A percentile compares a stretch with the other conserved stretches of the same genome.
These are phyloP conservation scores for Sebastes trivittatus DNA, from an alignment of 2,797 vertebrate genomes.

Conservation along the genomic window DNA sequence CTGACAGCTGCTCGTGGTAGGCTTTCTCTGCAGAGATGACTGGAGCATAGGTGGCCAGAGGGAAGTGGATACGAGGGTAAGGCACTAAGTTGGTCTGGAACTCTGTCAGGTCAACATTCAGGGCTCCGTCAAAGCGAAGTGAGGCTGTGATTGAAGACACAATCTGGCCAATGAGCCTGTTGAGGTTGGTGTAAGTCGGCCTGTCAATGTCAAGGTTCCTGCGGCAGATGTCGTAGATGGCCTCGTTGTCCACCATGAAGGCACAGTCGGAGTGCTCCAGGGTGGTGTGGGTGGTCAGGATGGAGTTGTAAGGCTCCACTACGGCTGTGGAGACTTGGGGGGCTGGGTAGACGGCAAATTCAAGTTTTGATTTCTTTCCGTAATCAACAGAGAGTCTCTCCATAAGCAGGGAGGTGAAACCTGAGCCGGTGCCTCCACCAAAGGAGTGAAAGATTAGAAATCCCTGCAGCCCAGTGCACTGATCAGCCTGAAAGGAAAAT, in stretches of 20 bases:
- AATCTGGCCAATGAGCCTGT: slow-evolving; percentile 90
- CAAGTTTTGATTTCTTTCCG: slow-evolving; percentile 91
- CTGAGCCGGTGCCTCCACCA: slow-evolving; percentile 89
- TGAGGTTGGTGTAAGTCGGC: slow-evolving; percentile 90
- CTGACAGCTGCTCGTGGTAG: slow-evolving; percentile 90
- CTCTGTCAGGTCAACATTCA: slow-evolving; percentile 92
- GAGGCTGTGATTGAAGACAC: slow-evolving; percentile 92
- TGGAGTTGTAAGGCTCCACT: slow-evolving; percentile 91
- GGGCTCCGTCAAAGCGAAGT: slow-evolving; percentile 89
- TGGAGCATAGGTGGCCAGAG: slow-evolving; percentile 88
- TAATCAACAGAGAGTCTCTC: slow-evolving; percentile 92
- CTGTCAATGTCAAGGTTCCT: slow-evolving; percentile 90
- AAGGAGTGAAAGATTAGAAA: slow-evolving; percentile 87
- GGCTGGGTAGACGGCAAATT: slow-evolving; percentile 89
- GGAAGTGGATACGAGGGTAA: slow-evolving; percentile 91
- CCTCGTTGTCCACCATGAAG: slow-evolving; percentile 86
- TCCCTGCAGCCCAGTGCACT: slow-evolving; percentile 89
- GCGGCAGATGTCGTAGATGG: slow-evolving; percentile 87
- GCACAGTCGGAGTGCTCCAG: slow-evolving; percentile 87
- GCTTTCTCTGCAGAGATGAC: slow-evolving; percentile 91
- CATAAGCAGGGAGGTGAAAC: slow-evolving; percentile 91
- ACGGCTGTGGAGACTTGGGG: slow-evolving; percentile 90
- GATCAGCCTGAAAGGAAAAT: slow-evolving; percentile 80
- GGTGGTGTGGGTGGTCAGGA: slow-evolving; percentile 90
- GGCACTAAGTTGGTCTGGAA: slow-evolving; percentile 93